Percentiles rank a stretch among this genome's conserved stretches.
These are phyloP conservation scores for Pentamera pediparva DNA, from an alignment of 53 echinoderm and acorn worm genomes.

Conservation along the genomic window DNA sequence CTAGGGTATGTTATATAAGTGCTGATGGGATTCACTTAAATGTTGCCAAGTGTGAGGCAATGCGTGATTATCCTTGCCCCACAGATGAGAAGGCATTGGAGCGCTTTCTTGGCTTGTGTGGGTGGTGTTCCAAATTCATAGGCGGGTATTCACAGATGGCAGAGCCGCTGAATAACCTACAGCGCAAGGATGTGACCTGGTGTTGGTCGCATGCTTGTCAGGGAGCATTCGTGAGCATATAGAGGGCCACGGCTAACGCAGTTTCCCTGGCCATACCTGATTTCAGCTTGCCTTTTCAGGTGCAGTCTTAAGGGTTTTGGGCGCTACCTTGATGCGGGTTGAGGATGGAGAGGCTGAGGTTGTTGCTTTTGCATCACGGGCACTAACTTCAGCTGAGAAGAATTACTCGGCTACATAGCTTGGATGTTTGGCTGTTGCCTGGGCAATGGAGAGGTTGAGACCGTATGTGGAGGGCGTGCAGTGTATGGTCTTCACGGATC, in stretches of 20 bases:
- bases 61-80: neutral
- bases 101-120: constrained; percentile 29
- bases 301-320: too few relatives aligned
- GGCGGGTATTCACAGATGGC: neutral
- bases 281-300: too few relatives aligned
- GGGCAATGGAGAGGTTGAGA: constrained; percentile 43
- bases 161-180: constrained; percentile 20
- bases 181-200: constrained; percentile 29
- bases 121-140: constrained; percentile 42
- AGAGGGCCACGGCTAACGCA: too few relatives aligned
- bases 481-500: constrained; percentile 1
- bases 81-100: constrained; percentile 22
- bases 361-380: constrained; percentile 41
- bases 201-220: constrained; percentile 12
- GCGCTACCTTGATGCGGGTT: too few relatives aligned
- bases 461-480: constrained; percentile 24
- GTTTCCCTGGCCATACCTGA: too few relatives aligned
- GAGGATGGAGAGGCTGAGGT: too few relatives aligned
- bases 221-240: constrained; percentile 10
- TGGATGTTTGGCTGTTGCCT: constrained; percentile 47
- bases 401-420: constrained; percentile 49
- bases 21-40: neutral
- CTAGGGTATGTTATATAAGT: too few relatives aligned
- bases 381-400: constrained; percentile 33
- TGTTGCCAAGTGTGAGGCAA: neutral